A percentile compares a stretch with the other conserved stretches of the same genome.
Conservation (phyloP, 2,888 invertebrate genomes). For the Mesorhabditis sp. region DNA sequence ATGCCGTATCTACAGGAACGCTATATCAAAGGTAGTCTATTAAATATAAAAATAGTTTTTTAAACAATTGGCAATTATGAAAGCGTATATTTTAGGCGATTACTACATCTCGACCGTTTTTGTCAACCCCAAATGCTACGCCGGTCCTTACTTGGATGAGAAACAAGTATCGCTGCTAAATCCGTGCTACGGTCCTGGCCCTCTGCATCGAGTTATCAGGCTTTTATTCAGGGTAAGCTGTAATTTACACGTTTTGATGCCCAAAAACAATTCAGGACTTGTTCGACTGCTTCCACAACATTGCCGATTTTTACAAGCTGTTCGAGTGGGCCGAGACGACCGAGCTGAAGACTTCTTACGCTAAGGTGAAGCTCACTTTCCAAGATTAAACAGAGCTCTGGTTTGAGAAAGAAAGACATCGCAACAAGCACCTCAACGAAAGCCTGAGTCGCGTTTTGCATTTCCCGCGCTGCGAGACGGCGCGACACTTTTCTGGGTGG, state of each 20-base stretch:
- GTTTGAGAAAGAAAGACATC: background rate
- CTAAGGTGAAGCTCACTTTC: background rate
- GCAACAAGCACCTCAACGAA: background rate
- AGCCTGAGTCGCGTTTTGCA: background rate
- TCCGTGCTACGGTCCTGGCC: background rate
- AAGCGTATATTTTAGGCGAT: background rate
- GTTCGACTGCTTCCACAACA: background rate
- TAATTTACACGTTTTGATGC: background rate
- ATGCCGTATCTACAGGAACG: background rate
- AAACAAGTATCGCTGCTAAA: background rate
- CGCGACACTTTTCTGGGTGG: background rate
- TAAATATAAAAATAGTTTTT: too few species aligned
- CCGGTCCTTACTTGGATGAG: background rate
- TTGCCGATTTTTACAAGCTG: background rate
- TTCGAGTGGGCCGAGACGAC: background rate
- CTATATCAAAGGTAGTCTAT: background rate
- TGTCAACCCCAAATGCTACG: background rate
- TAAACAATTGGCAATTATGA: too few species aligned
- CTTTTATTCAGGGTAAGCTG: background rate
- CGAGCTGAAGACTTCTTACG: background rate
- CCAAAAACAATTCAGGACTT: background rate
- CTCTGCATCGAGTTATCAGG: background rate
- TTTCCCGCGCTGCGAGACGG: background rate
- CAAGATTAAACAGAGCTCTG: background rate
- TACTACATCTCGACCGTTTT: background rate